A percentile compares a stretch with the other conserved stretches of the same genome.
Conservation (phyloP, 2,113 vertebrate genomes). For the Albula glossodonta region DNA sequence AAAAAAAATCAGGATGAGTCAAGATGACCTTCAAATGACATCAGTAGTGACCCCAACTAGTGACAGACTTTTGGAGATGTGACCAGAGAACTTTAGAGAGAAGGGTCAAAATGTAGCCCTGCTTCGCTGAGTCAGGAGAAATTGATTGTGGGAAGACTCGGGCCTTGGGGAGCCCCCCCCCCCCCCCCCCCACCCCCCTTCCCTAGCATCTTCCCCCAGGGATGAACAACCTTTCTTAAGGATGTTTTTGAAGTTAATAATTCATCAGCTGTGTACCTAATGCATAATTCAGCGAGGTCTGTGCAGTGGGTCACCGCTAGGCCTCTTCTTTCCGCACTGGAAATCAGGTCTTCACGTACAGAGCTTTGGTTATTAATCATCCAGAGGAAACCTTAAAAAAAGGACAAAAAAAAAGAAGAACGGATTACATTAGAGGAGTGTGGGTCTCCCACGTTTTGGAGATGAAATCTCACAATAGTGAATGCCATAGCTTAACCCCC, state of each 20-base stretch:
- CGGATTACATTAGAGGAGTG: slow-evolving; percentile 1
- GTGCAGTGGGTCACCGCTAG: background rate
- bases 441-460: background rate
- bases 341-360: background rate
- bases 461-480: background rate
- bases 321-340: background rate
- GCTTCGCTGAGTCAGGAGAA: background rate
- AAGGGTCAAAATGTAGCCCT: no score
- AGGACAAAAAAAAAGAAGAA: background rate
- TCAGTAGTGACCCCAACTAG: no score
- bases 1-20: no score
- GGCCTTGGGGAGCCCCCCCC: background rate
- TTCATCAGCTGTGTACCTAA: background rate
- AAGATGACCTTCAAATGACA: no score
- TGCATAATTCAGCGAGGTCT: background rate
- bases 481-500: background rate
- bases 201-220: background rate
- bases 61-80: no score
- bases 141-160: background rate
- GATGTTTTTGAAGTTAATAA: background rate
- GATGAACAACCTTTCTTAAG: background rate
- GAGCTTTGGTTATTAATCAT: slow-evolving; percentile 4
- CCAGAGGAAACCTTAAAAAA: background rate
- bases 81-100: no score
- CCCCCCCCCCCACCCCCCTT: background rate